These are phyloP conservation scores for Brachyptera putata DNA, from an alignment of 2,888 invertebrate species.

Conservation along the genomic window DNA sequence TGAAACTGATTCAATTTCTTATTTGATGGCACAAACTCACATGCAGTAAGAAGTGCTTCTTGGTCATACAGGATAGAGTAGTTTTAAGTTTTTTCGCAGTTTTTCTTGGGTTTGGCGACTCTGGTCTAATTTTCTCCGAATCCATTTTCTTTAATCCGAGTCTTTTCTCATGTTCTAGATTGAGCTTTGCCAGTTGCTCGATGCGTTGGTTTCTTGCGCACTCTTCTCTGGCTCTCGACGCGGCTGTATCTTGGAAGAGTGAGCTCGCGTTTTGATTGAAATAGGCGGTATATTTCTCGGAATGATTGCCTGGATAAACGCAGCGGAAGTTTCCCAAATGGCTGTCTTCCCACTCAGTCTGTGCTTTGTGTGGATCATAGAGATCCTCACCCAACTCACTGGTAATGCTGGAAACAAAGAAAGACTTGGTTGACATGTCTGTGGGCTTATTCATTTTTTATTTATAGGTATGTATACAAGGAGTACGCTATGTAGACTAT, in stretches of 20 bases:
- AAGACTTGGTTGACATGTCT: too few species aligned
- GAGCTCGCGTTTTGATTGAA: conserved; percentile 72
- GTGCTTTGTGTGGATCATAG: conserved; percentile 41
- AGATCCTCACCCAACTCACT: too few species aligned
- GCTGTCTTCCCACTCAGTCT: conserved; percentile 69
- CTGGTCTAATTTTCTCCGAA: conserved; percentile 28
- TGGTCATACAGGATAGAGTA: not conserved
- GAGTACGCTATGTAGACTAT: too few species aligned
- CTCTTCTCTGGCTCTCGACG: conserved; percentile 72
- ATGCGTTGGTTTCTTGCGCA: conserved; percentile 66
- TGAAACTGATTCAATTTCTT: too few species aligned
- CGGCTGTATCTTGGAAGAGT: conserved; percentile 69
- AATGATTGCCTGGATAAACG: conserved; percentile 61
- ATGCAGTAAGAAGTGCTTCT: too few species aligned
- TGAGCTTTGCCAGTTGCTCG: conserved; percentile 59
- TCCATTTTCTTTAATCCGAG: conserved; percentile 42
- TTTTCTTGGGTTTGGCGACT: conserved; percentile 23
- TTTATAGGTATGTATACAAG: too few species aligned
- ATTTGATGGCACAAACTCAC: too few species aligned
- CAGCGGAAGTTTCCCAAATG: conserved; percentile 70
- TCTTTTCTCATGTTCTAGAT: conserved; percentile 55
- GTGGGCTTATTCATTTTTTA: too few species aligned
- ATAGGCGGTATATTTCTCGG: conserved; percentile 62
- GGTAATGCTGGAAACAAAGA: too few species aligned
- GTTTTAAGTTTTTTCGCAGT: conserved; percentile 5